Conservation (phyloP, 2,797 vertebrate genomes). For the Malurus splendens region DNA sequence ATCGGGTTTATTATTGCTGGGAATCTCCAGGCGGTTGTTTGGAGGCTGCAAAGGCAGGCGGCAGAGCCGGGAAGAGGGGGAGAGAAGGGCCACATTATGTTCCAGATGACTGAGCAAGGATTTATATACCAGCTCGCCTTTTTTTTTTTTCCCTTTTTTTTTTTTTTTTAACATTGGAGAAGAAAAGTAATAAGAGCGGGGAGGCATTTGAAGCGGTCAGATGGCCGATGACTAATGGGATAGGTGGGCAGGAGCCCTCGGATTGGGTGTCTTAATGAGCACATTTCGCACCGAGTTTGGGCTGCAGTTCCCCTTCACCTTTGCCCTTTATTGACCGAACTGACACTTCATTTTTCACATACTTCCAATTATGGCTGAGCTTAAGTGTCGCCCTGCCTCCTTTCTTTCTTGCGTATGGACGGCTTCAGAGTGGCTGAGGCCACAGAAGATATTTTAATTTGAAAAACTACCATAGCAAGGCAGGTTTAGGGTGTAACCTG, state of each 20-base stretch:
- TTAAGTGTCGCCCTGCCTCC: slow-evolving; percentile 78
- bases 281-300: slow-evolving; percentile 85
- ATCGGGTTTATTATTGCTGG: slow-evolving; percentile 84
- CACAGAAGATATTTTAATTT: slow-evolving; percentile 79
- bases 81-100: slow-evolving; percentile 77
- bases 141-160: background rate
- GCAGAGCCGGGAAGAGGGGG: slow-evolving; percentile 69
- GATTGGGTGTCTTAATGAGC: slow-evolving; percentile 96
- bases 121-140: slow-evolving; percentile 78
- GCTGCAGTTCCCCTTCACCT: slow-evolving; percentile 87
- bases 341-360: slow-evolving; percentile 99
- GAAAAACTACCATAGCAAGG: slow-evolving; percentile 70
- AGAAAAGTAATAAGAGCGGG: slow-evolving; percentile 75
- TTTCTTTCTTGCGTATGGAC: slow-evolving; percentile 75
- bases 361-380: slow-evolving; percentile 88
- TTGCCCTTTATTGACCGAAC: slow-evolving; percentile 96
- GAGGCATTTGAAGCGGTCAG: slow-evolving; percentile 74
- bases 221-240: slow-evolving; percentile 87
- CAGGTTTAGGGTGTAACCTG: slow-evolving; percentile 71
- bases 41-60: slow-evolving; percentile 76
- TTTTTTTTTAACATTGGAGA: slow-evolving; percentile 63
- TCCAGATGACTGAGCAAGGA: slow-evolving; percentile 84
- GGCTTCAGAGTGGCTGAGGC: slow-evolving; percentile 66
- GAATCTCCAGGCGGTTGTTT: slow-evolving; percentile 80
- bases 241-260: slow-evolving; percentile 76